Conservation (phyloP, 2,797 vertebrate species). For the Yasuhikotakia modesta region DNA sequence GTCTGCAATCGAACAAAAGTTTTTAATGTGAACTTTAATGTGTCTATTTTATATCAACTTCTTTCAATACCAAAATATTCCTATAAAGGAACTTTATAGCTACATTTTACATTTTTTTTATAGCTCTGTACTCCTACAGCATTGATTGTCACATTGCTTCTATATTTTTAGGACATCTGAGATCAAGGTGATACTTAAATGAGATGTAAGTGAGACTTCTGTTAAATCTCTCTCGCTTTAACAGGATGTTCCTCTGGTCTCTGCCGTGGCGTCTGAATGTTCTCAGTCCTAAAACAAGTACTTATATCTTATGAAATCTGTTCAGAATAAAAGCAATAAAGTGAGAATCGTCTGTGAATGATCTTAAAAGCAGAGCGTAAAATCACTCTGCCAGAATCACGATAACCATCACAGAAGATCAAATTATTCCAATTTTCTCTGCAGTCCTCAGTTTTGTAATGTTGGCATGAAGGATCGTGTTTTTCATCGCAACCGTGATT, state of each 20-base stretch:
- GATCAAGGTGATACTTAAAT: background rate
- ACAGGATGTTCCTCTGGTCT: background rate
- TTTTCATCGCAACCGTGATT: constrained; percentile 12
- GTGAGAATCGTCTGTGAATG: background rate
- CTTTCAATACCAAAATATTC: no score
- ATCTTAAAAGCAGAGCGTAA: background rate
- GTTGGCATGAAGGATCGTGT: background rate
- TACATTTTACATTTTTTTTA: no score
- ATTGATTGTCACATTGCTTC: no score
- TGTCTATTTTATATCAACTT: background rate
- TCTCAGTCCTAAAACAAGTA: background rate
- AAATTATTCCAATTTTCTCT: background rate
- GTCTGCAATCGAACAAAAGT: background rate
- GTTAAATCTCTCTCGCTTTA: background rate
- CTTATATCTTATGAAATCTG: background rate
- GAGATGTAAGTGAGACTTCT: background rate
- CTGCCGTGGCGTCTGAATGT: background rate
- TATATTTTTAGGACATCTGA: background rate
- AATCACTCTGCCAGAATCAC: background rate
- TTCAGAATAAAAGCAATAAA: background rate
- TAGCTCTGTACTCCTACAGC: no score
- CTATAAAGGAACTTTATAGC: no score
- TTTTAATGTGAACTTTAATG: background rate
- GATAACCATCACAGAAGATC: background rate
- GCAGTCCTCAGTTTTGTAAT: background rate